A percentile compares a stretch with the other conserved stretches of the same genome.
phyloP scores from a whole-genome alignment of 2,888 invertebrate genomes.

The Gastracanthus pulcherrimus region DNA sequence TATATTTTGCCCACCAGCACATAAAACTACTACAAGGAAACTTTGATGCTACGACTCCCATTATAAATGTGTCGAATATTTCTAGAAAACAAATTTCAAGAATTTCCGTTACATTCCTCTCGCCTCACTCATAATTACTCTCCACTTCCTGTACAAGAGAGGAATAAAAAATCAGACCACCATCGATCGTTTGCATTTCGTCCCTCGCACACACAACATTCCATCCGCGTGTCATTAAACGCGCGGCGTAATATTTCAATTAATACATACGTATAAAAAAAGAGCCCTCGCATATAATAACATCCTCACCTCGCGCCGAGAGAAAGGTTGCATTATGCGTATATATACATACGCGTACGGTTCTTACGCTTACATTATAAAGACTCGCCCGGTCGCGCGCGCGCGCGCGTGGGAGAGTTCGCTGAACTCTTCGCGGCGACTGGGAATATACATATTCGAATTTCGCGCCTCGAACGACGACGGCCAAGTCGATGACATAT shows the following conservation, averaged over 20 bases:
- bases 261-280: background rate
- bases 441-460: conserved; percentile 32
- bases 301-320: background rate
- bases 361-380: background rate
- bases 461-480: conserved; percentile 26
- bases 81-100: background rate
- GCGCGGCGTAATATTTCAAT: background rate
- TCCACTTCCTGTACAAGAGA: background rate
- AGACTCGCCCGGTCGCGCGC: background rate
- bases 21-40: no score
- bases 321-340: background rate
- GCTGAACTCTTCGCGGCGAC: conserved; percentile 24
- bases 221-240: background rate
- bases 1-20: no score
- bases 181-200: background rate
- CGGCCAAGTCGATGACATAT: no score
- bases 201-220: background rate
- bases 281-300: background rate
- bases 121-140: conserved; percentile 1
- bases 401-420: conserved; percentile 39
- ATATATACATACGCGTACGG: background rate
- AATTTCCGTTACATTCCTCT: conserved; percentile 39
- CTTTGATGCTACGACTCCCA: no score
- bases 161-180: conserved; percentile 30
- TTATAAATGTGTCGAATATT: background rate